Percentiles rank a stretch among this genome's conserved stretches.
These are phyloP conservation scores for Ochropacha duplaris DNA, from an alignment of 2,888 invertebrate genomes.

Conservation along the genomic window DNA sequence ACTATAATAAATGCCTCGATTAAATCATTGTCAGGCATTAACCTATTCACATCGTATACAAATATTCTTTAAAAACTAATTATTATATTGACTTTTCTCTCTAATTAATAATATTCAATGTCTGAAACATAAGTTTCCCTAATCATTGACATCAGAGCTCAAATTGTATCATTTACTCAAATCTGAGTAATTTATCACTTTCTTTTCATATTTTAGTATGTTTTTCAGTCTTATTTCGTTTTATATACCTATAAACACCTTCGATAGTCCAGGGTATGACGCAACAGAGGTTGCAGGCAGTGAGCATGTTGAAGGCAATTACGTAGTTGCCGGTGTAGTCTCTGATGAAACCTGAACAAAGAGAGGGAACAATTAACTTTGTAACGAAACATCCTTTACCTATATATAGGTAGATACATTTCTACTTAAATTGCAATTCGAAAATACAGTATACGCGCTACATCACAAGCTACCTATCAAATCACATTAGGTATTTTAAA, in stretches of 20 bases:
- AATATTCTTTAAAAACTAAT: not conserved
- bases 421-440: no score
- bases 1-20: not conserved
- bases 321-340: conserved; percentile 84
- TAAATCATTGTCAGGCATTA: not conserved
- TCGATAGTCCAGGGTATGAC: conserved; percentile 85
- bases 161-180: not conserved
- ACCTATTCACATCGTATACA: not conserved
- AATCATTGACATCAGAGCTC: not conserved
- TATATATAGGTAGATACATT: no score
- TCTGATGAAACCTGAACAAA: conserved; percentile 82
- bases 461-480: no score
- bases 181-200: not conserved
- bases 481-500: no score
- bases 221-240: conserved; percentile 25
- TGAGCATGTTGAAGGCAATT: conserved; percentile 83
- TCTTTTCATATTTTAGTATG: conserved; percentile 6
- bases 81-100: not conserved
- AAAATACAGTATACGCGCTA: no score
- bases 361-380: conserved; percentile 12
- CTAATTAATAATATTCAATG: not conserved
- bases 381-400: not conserved
- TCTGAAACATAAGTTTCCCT: not conserved
- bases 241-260: conserved; percentile 53
- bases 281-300: conserved; percentile 82